Conservation (phyloP, 2,888 invertebrate genomes). For the Mantis religiosa region DNA sequence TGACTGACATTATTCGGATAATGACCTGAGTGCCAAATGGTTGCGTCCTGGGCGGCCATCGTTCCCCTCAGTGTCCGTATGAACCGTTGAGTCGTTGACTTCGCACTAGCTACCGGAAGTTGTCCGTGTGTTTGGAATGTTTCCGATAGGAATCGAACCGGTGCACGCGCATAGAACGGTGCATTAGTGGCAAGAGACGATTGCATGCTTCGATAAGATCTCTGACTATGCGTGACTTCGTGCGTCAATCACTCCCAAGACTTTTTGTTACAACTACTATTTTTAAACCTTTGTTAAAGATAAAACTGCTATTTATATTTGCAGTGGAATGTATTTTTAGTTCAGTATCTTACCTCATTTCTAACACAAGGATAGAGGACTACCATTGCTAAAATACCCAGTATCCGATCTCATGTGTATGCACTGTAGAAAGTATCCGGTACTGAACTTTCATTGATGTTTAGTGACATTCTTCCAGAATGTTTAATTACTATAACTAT, state of each 20-base stretch:
- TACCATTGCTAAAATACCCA: no score
- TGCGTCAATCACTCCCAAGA: not conserved
- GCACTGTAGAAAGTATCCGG: no score
- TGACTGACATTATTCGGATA: not conserved
- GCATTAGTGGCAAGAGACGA: not conserved
- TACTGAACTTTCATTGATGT: no score
- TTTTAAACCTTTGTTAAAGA: not conserved
- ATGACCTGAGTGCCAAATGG: not conserved
- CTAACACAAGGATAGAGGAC: no score
- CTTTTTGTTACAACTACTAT: not conserved
- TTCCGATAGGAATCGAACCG: not conserved
- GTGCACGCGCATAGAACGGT: not conserved
- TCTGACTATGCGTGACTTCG: not conserved
- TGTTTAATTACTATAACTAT: no score
- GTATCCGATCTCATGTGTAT: no score
- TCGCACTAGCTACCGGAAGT: not conserved
- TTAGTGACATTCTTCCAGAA: no score
- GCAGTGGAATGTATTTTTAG: no score
- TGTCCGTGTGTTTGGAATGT: not conserved
- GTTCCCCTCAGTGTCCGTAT: not conserved
- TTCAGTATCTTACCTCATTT: no score
- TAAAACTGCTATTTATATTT: no score
- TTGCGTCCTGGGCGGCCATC: not conserved
- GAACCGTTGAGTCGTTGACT: not conserved
- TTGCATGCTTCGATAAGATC: not conserved